These are phyloP conservation scores for Heteromurus nitidus DNA, from an alignment of 2,888 invertebrate species.

Conservation along the genomic window DNA sequence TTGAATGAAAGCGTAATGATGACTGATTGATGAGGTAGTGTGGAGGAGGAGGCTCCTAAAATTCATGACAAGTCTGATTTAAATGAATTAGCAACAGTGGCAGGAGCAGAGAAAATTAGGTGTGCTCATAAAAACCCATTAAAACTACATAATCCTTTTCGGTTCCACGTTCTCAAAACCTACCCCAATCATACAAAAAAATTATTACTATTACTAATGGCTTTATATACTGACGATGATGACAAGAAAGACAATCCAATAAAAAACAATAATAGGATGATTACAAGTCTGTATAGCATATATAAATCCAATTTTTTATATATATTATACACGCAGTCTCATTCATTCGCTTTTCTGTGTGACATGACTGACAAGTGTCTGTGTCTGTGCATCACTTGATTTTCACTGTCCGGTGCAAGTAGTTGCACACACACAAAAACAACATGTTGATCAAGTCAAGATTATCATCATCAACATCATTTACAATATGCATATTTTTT, in stretches of 20 bases:
- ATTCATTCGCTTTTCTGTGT: not conserved
- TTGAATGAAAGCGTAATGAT: conserved; percentile 17
- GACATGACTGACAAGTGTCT: not conserved
- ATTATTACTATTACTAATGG: not conserved
- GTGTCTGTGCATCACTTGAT: not conserved
- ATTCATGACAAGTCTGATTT: conserved; percentile 1
- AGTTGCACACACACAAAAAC: not conserved
- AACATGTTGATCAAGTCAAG: conserved; percentile 9
- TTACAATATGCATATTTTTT: too few species aligned
- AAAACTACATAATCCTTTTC: conserved; percentile 7
- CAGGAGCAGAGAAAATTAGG: conserved; percentile 9
- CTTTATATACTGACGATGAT: too few species aligned
- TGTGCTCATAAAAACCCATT: conserved; percentile 23
- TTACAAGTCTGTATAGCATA: not conserved
- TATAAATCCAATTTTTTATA: too few species aligned
- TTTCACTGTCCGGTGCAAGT: too few species aligned
- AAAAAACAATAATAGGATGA: not conserved
- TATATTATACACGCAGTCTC: too few species aligned
- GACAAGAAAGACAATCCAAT: conserved; percentile 18
- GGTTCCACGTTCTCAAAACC: not conserved
- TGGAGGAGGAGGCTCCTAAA: too few species aligned
- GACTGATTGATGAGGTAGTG: not conserved
- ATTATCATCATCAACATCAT: conserved; percentile 15
- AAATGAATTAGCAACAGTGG: conserved; percentile 11
- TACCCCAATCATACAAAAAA: not conserved